A percentile compares a stretch with the other conserved stretches of the same genome.
Conservation (phyloP, 1,140 invertebrate species). For the Cataglyphis hispanica region DNA sequence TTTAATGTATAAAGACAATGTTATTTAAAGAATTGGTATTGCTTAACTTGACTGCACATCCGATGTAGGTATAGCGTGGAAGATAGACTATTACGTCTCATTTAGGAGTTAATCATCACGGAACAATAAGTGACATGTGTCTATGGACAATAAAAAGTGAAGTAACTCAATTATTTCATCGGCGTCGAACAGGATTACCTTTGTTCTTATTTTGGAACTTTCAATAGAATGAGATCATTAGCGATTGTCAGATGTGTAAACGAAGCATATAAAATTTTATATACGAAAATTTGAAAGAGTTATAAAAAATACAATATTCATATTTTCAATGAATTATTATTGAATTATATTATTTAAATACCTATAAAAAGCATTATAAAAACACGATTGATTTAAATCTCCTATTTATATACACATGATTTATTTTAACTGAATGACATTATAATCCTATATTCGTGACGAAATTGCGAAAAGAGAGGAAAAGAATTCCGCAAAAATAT, state of each 20-base stretch:
- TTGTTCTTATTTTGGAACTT: slow-evolving; percentile 31
- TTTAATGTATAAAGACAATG: background rate
- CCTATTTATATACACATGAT: background rate
- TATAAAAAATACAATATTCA: background rate
- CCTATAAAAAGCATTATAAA: background rate
- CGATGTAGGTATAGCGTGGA: background rate
- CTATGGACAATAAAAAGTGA: slow-evolving; percentile 35
- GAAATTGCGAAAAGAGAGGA: background rate
- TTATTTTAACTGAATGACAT: background rate
- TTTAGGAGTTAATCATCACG: slow-evolving; percentile 47
- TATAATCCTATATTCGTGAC: background rate
- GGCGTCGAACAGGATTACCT: slow-evolving; percentile 9
- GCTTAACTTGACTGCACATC: background rate
- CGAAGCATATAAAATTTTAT: background rate
- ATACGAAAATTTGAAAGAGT: background rate
- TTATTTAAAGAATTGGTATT: slow-evolving; percentile 10
- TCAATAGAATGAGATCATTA: background rate
- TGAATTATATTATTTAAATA: background rate
- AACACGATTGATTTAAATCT: background rate
- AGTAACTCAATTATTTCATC: slow-evolving; percentile 42
- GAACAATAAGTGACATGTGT: slow-evolving; percentile 43
- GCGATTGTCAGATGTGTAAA: background rate
- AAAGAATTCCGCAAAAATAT: background rate
- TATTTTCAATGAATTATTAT: background rate
- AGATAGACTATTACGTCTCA: slow-evolving; percentile 25